A percentile compares a stretch with the other conserved stretches of the same genome.
Evolutionary conservation across 2,113 vertebrate species (phyloP).

Genomic region (Ameiurus melas): DNA sequence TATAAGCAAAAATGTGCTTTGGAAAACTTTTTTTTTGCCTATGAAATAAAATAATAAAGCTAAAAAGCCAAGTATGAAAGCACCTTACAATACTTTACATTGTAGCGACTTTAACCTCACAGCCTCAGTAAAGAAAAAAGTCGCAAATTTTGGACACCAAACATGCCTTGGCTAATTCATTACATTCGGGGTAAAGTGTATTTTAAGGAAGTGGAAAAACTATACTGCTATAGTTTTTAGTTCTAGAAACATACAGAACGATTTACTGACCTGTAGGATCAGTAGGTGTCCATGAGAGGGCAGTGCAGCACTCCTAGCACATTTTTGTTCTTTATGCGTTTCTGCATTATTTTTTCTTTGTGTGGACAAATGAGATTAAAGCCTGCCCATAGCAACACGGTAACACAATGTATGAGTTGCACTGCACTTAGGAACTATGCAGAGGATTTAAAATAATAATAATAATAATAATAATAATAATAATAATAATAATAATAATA

Average conservation of each 20-base stretch:
- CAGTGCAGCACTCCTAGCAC: slow-evolving; percentile 7
- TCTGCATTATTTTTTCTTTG: background rate
- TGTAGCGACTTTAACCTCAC: background rate
- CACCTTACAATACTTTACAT: background rate
- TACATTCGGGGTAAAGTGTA: too few species aligned
- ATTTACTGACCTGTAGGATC: background rate
- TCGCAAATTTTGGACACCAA: background rate
- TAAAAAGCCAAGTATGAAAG: background rate
- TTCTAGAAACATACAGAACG: background rate
- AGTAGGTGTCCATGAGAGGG: slow-evolving; percentile 33
- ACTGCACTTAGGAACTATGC: background rate
- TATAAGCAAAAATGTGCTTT: background rate
- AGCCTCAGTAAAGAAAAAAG: background rate
- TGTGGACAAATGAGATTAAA: background rate
- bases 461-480: too few species aligned
- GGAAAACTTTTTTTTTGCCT: background rate
- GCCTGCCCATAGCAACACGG: background rate
- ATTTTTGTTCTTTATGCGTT: background rate
- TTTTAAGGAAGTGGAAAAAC: background rate
- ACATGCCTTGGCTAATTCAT: background rate
- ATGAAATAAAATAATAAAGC: background rate
- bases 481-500: too few species aligned
- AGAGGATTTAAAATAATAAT: background rate
- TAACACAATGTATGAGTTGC: background rate
- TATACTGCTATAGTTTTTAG: background rate